phyloP scores from a whole-genome alignment of 2,113 vertebrate species.

The Penelope pileata region DNA sequence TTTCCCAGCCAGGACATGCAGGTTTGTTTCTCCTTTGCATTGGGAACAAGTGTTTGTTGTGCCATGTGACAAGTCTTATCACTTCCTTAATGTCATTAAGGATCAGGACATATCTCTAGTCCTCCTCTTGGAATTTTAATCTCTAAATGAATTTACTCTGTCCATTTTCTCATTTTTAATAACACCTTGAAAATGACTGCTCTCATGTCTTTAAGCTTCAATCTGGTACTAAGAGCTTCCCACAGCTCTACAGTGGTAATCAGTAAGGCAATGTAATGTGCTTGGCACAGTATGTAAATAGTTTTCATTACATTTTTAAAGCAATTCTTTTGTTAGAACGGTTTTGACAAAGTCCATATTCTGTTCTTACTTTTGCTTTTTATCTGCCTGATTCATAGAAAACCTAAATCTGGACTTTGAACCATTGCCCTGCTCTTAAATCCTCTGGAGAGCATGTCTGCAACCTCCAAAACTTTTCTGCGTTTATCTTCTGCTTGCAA shows the following conservation, averaged over 20 bases:
- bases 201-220: not conserved
- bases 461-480: not conserved
- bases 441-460: not conserved
- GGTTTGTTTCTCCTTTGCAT: constrained; percentile 11
- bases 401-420: not conserved
- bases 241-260: accelerated
- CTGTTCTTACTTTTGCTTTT: not conserved
- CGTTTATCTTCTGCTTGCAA: not conserved
- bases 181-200: not conserved
- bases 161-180: not conserved
- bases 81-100: not conserved
- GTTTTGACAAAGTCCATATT: not conserved
- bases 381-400: not conserved
- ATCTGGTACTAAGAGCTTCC: not conserved
- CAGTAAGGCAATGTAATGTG: not conserved
- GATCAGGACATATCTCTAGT: not conserved
- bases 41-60: not conserved
- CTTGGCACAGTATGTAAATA: not conserved
- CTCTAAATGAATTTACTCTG: not conserved
- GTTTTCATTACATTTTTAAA: not conserved
- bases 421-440: not conserved
- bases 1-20: not conserved
- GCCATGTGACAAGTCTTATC: not conserved
- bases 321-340: not conserved
- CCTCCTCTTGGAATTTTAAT: not conserved